Base-by-base conservation (phyloP, 2,888 invertebrate species). In the Dryobotodes eremita region DNA sequence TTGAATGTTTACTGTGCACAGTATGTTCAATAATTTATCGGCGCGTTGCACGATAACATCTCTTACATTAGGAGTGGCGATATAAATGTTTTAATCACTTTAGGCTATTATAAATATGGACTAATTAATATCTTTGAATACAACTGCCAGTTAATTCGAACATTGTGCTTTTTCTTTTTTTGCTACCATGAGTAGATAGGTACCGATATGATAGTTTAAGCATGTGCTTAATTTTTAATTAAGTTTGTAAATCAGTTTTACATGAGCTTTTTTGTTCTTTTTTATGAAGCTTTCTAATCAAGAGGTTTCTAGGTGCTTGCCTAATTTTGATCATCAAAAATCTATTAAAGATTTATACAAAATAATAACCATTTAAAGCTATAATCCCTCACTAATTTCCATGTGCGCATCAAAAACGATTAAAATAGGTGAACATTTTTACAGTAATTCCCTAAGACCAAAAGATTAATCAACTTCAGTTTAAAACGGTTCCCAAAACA, bases 1-100 rank as follows among this genome's bases (percentile, higher is more conserved):
- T 92, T 92, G 90, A 90, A 92, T 93, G 93, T 94, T 93, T 93
- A 90, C 90, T 89, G 89, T 90, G 86, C 88, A 70, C 55, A 89
- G 86, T 90, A 87, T 88, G 88, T 81, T 64, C 82, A 79, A 85
- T 87, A 87, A 89, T 89, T 87, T 87, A 88, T 87, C 82, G 83
- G 74, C n/a, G 50, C 70, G 61, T 71, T 79, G 50, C 71, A 71
- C 82, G 86, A 88, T 89, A 86, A 85, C 65, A 86, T 89, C 80
- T 81, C 62, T 15, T 75, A 81, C 71, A 86, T 83, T 88, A 85
- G 68, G 71, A 88, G 79, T 79, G 77, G 79, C 77, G 36, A 78
- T 80, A 80, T 81, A 79, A 81, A 79, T 71, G 68, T 85, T 81
- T 83, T 83, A 78, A 84, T 80, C 79, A 70, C 69, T 68, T 72